Base-by-base conservation (phyloP, 2,888 invertebrate species). In the Drosophila buzzatii region DNA sequence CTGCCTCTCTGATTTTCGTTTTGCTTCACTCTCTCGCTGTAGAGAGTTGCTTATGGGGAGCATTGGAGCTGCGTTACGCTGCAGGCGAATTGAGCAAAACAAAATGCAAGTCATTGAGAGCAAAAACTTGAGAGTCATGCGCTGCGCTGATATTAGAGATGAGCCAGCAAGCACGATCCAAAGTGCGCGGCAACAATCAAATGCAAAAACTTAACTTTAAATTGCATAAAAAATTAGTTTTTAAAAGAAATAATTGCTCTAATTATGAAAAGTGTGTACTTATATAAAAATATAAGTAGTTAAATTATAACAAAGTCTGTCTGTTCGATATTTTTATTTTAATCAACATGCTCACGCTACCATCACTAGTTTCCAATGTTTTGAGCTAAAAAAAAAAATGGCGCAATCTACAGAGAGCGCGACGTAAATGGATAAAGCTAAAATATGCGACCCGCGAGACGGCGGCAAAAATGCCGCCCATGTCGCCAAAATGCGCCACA, bases 31-130 rank as follows among this genome's bases (percentile, higher is more conserved):
- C 51, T 47, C 23, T 39, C 31, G 47, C 45, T 69, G 39, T 61
- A 47, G 51, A 57, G 55, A 47, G 60, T 63, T 77, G 56, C 63
- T 66, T 72, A 73, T 75, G 88, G 79, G 85, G 77, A 85, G 74
- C 82, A 77, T 64, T 85, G 86, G 70, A 76, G 87, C 82, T 82
- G 73, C 69, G 76, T 62, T 81, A 70, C 65, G 89, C 87, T 87
- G 84, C 84, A 85, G 84, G 84, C 84, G 73, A 80, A 87, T 73
- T 79, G 82, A 84, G 81, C 76, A 76, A 76, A 67, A 69, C 85
- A 82, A 89, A 87, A 63, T 89, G 88, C 85, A 87, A 89, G 85
- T 89, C 85, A 85, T 87, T 87, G 90, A 85, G 85, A 89, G 88
- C 79, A 82, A 79, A 89, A 89, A 73, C 62, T 70, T 55, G 65